phyloP scores from a whole-genome alignment of 2,797 vertebrate species.

The Orestias chungarensis region DNA sequence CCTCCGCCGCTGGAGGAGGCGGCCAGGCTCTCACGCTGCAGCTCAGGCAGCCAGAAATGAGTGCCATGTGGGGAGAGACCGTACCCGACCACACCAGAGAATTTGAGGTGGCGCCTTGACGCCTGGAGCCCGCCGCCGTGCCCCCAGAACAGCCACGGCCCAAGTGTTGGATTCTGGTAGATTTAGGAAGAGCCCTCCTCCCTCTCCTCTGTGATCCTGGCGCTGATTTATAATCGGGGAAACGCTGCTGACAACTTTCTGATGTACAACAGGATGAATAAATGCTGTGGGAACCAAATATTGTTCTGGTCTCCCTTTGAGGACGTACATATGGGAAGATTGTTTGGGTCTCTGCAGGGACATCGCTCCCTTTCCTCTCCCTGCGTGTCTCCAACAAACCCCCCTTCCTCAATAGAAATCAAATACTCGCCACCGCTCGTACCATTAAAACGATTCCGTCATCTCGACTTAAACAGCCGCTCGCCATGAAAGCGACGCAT shows the following conservation, averaged over 20 bases:
- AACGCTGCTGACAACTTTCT: constrained; percentile 75
- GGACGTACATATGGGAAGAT: constrained; percentile 52
- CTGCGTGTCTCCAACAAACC: constrained; percentile 32
- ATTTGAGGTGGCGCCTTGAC: constrained; percentile 92
- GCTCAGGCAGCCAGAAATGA: constrained; percentile 86
- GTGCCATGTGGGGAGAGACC: constrained; percentile 92
- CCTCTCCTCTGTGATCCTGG: constrained; percentile 69
- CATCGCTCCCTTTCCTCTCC: constrained; percentile 30
- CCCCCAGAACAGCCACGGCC: constrained; percentile 87
- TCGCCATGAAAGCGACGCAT: constrained; percentile 44
- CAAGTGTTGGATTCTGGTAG: constrained; percentile 88
- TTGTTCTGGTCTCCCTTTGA: constrained; percentile 67
- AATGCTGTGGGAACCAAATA: constrained; percentile 73
- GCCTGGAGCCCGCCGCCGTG: constrained; percentile 89
- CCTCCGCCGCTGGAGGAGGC: constrained; percentile 81
- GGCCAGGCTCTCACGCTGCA: constrained; percentile 85
- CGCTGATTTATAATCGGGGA: constrained; percentile 71
- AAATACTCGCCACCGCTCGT: constrained; percentile 45
- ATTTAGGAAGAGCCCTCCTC: constrained; percentile 85
- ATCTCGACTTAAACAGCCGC: constrained; percentile 52
- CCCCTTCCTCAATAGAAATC: constrained; percentile 58
- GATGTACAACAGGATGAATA: constrained; percentile 75
- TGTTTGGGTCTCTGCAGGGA: constrained; percentile 56
- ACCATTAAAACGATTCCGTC: too few relatives aligned
- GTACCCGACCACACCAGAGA: constrained; percentile 90